Percentiles rank a stretch among this genome's conserved stretches.
Conservation (phyloP, 2,113 vertebrate species). For the Taurulus bubalis region DNA sequence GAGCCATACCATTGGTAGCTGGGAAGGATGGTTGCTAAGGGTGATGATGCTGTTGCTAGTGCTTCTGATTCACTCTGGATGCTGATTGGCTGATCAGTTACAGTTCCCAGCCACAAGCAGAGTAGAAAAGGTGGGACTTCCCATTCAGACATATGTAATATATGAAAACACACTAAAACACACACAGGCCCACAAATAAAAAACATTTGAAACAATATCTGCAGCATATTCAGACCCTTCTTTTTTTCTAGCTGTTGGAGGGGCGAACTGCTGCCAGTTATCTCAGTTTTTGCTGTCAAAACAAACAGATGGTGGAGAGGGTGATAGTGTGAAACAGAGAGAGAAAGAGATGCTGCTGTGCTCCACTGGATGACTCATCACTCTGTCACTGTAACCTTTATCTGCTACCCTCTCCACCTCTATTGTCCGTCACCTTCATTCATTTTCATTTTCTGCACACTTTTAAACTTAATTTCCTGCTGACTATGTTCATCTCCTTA, state of each 20-base stretch:
- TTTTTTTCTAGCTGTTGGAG: neutral
- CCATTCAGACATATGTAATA: slow-evolving; percentile 15
- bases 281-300: slow-evolving; percentile 43
- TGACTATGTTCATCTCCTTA: neutral
- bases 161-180: neutral
- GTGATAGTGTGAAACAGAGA: slow-evolving; percentile 28
- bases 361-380: slow-evolving; percentile 71
- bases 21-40: slow-evolving; percentile 54
- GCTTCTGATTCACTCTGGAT: slow-evolving; percentile 49
- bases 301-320: slow-evolving; percentile 47
- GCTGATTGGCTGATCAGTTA: slow-evolving; percentile 58
- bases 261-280: slow-evolving; percentile 26
- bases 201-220: neutral
- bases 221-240: neutral
- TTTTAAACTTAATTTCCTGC: slow-evolving; percentile 26
- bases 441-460: slow-evolving; percentile 51
- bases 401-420: slow-evolving; percentile 52
- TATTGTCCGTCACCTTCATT: slow-evolving; percentile 23
- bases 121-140: slow-evolving; percentile 27
- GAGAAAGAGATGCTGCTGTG: slow-evolving; percentile 36
- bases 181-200: neutral
- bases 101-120: slow-evolving; percentile 17
- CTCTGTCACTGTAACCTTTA: slow-evolving; percentile 70
- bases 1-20: slow-evolving; percentile 21
- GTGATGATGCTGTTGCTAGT: slow-evolving; percentile 69